These are phyloP conservation scores for Tachina fera DNA, from an alignment of 2,888 invertebrate species.

Conservation along the genomic window DNA sequence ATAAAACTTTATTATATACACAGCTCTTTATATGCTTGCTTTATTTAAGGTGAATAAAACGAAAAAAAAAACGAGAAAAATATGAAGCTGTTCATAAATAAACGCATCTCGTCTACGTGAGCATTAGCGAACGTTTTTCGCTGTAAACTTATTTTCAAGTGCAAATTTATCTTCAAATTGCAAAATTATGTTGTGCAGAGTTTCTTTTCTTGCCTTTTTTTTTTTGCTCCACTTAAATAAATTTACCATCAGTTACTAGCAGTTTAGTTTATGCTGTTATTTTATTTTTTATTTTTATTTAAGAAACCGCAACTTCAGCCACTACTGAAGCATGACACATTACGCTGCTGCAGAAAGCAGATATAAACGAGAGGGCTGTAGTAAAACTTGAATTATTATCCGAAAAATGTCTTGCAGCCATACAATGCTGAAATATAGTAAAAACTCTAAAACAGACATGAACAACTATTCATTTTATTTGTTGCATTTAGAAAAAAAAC, in stretches of 20 bases:
- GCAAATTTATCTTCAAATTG: conserved; percentile 65
- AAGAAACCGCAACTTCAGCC: conserved; percentile 56
- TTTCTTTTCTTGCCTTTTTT: conserved; percentile 32
- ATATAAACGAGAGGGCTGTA: conserved; percentile 20
- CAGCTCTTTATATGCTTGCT: conserved; percentile 1
- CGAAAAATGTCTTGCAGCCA: conserved; percentile 57
- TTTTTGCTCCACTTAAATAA: conserved; percentile 44
- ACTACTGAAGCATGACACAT: conserved; percentile 63
- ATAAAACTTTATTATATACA: no score
- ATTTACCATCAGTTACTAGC: conserved; percentile 45
- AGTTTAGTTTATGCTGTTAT: conserved; percentile 35
- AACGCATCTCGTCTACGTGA: conserved; percentile 31
- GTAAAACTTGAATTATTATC: conserved; percentile 50
- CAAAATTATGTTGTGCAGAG: conserved; percentile 56
- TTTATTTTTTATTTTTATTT: conserved; percentile 19
- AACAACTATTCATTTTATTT: conserved; percentile 44
- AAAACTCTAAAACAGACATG: conserved; percentile 33
- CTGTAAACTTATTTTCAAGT: conserved; percentile 63
- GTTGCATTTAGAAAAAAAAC: conserved; percentile 26
- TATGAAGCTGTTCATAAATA: conserved; percentile 37
- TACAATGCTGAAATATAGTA: conserved; percentile 19
- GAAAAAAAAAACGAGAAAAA: neutral
- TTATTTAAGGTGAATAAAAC: neutral
- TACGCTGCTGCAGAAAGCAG: conserved; percentile 38
- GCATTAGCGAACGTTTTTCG: conserved; percentile 34